Evolutionary conservation across 2,797 vertebrate species (phyloP), one percentile per base, ranked within the genome.

Genomic region (Pangasius mekongensis): DNA sequence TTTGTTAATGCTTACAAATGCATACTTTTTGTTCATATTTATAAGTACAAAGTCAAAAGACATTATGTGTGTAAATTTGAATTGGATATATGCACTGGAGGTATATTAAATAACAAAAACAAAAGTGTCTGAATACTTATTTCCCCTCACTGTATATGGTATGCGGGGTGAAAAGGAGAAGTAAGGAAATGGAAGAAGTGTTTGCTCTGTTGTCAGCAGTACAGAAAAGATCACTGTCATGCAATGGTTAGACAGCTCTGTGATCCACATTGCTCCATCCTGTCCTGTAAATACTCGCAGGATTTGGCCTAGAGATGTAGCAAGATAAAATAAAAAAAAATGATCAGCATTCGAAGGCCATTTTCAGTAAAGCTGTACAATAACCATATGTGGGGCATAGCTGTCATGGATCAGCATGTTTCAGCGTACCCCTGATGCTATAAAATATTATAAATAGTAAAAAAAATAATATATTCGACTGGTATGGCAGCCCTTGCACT

Each of bases 121-220:
- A 47, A 76, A 47, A 49, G 9, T 47, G 3, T 36, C 3, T 60
- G 11, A 60, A 60, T 39, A 14, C 78, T 58, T 36, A 22, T 33
- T 81, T 81, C 56, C 56, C 33, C 8, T 39, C 3, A 60, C 10
- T 58, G 54, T 27, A 81, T 24, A 67, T 64, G 27, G 64, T 30
- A 33, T 11, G 22, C 58, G n/a, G 30, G 54, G 77, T 58, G n/a
- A 80, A 80, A 81, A 60, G 22, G 20, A 81, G 33, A 58, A 60
- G 33, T 22, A 80, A 58, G 54, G 54, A 20, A 56, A 60, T 2
- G 22, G 52, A 81, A 58, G 54, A 81, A 60, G 33, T 47, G 16
- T 8, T 71, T 76, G 49, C 52, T 78, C 16, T 30, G n/a, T 78
- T 58, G 52, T 80, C 52, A 80, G 54, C 78, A 81, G 54, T 39